Evolutionary conservation across 2,797 vertebrate species (phyloP).

Genomic region (Scyliorhinus canicula): DNA sequence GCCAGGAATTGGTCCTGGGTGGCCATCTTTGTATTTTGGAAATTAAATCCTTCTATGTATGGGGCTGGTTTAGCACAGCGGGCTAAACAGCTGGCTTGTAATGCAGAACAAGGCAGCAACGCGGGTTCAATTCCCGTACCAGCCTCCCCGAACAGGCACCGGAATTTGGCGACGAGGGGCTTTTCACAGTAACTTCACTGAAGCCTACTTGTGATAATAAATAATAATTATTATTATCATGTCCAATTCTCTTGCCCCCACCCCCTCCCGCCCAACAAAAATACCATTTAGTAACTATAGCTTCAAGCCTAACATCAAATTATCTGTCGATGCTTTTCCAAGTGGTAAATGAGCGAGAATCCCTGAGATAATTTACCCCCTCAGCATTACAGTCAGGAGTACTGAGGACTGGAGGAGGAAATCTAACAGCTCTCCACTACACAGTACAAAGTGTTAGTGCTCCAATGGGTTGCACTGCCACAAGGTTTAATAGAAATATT

Average conservation of each 20-base stretch:
- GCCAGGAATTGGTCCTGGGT: too few species aligned
- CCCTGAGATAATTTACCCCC: neutral
- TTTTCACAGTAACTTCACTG: too few species aligned
- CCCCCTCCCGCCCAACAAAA: neutral
- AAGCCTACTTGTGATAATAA: too few species aligned
- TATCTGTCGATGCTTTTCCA: neutral
- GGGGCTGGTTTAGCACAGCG: too few species aligned
- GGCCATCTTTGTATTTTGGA: neutral
- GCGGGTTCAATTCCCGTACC: too few species aligned
- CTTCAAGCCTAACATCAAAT: neutral
- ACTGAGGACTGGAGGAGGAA: neutral
- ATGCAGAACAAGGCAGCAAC: too few species aligned
- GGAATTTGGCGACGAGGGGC: too few species aligned
- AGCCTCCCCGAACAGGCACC: too few species aligned
- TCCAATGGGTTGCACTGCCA: neutral
- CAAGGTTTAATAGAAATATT: neutral
- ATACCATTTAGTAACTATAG: neutral
- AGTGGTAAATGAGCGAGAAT: neutral
- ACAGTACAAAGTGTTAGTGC: neutral
- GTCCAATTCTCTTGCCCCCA: neutral
- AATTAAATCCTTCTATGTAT: neutral
- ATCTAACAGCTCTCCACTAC: neutral
- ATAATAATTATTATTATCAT: too few species aligned
- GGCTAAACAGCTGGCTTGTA: too few species aligned
- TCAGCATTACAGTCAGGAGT: neutral